Conservation (phyloP, 2,797 vertebrate genomes). For the Melanotaenia trifasciata region DNA sequence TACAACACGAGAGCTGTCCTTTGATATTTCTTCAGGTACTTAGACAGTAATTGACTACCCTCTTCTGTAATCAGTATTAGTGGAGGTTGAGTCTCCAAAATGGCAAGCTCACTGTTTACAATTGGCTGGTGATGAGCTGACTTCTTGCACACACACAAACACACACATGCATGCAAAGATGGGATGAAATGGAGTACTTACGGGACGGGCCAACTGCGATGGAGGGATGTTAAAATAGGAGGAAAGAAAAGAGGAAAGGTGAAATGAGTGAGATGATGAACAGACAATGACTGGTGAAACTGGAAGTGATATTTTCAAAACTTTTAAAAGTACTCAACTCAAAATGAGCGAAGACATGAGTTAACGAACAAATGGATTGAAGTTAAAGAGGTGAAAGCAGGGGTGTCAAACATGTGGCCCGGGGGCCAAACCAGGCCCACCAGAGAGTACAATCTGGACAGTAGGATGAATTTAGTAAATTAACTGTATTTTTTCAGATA, state of each 20-base stretch:
- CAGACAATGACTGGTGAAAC: constrained; percentile 8
- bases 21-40: constrained; percentile 20
- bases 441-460: too few relatives aligned
- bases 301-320: constrained; percentile 21
- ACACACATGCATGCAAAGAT: constrained; percentile 64
- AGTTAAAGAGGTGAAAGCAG: not conserved
- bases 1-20: constrained; percentile 12
- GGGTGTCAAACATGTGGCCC: too few relatives aligned
- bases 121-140: not conserved
- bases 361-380: not conserved
- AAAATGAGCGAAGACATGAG: not conserved
- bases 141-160: constrained; percentile 19
- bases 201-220: constrained; percentile 85
- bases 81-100: not conserved
- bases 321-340: not conserved
- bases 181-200: constrained; percentile 89
- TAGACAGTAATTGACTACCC: constrained; percentile 27
- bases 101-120: not conserved
- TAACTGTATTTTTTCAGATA: too few relatives aligned
- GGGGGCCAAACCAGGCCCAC: too few relatives aligned
- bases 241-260: constrained; percentile 62
- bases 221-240: constrained; percentile 64
- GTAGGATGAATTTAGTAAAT: too few relatives aligned
- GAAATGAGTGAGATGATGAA: constrained; percentile 68
- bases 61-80: constrained; percentile 9